phyloP scores from a whole-genome alignment of 2,113 vertebrate genomes.

The Grammomys surdaster region DNA sequence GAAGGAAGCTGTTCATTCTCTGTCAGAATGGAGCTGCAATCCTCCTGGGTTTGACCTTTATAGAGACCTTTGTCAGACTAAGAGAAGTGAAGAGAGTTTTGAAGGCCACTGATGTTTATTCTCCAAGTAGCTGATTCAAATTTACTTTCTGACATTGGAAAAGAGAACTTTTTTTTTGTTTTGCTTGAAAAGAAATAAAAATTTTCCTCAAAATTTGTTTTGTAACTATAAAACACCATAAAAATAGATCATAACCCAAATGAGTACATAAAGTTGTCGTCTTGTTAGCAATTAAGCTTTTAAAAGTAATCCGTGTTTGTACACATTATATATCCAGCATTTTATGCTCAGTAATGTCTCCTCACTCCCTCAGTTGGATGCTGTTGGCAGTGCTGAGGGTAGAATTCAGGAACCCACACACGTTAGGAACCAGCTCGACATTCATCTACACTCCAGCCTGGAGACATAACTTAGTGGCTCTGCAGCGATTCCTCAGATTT shows the following conservation, averaged over 20 bases:
- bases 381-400: background rate
- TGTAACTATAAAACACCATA: background rate
- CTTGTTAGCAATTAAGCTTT: background rate
- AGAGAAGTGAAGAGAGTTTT: background rate
- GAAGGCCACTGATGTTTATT: background rate
- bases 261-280: background rate
- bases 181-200: background rate
- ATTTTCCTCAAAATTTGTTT: constrained; percentile 34
- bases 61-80: constrained; percentile 11
- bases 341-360: background rate
- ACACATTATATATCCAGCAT: background rate
- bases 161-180: background rate
- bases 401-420: background rate
- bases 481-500: too few relatives aligned
- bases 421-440: background rate
- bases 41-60: background rate
- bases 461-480: too few relatives aligned
- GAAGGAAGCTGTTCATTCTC: background rate
- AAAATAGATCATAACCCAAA: constrained; percentile 3
- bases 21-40: background rate
- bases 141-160: constrained; percentile 1
- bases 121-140: constrained; percentile 17
- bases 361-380: background rate
- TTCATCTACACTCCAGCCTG: too few relatives aligned
- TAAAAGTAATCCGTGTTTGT: background rate